Conservation (phyloP, 2,888 invertebrate species). For the Lasioglossum malachurum region DNA sequence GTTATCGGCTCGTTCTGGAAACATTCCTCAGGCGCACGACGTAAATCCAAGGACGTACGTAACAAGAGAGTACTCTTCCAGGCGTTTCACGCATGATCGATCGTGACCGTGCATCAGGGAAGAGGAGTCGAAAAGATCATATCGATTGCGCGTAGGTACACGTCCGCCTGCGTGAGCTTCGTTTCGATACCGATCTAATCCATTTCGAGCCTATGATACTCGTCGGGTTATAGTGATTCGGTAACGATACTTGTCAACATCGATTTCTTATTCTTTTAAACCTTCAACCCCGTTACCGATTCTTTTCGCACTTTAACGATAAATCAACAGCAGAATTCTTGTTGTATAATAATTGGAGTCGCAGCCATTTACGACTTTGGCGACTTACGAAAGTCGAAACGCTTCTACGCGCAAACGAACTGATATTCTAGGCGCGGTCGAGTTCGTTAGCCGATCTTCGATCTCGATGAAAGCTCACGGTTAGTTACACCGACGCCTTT, state of each 20-base stretch:
- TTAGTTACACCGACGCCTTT: conserved; percentile 78
- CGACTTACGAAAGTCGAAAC: conserved; percentile 30
- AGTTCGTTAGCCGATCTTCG: conserved; percentile 79
- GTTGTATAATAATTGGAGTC: background rate
- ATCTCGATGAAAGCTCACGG: conserved; percentile 80
- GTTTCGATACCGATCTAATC: conserved; percentile 43
- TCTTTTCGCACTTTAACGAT: background rate
- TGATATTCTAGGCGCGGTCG: conserved; percentile 76
- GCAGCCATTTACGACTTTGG: background rate
- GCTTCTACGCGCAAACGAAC: conserved; percentile 62
- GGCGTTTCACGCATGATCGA: conserved; percentile 72
- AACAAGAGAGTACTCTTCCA: conserved; percentile 65
- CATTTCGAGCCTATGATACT: conserved; percentile 24
- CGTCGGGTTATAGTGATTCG: conserved; percentile 13
- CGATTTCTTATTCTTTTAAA: background rate
- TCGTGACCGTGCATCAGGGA: conserved; percentile 40
- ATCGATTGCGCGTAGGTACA: conserved; percentile 35
- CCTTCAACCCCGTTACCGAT: background rate
- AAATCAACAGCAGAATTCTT: too few species aligned
- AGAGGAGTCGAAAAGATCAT: conserved; percentile 45
- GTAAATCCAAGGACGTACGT: conserved; percentile 60
- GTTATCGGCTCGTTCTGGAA: conserved; percentile 72
- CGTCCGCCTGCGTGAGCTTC: conserved; percentile 10
- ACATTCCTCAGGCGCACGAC: conserved; percentile 67
- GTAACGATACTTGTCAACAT: background rate